Percentiles rank a stretch among this genome's conserved stretches.
Evolutionary conservation across 37 sponge, comb jelly and placozoan genomes (phyloP).

Genomic region (Hormiphora californensis): DNA sequence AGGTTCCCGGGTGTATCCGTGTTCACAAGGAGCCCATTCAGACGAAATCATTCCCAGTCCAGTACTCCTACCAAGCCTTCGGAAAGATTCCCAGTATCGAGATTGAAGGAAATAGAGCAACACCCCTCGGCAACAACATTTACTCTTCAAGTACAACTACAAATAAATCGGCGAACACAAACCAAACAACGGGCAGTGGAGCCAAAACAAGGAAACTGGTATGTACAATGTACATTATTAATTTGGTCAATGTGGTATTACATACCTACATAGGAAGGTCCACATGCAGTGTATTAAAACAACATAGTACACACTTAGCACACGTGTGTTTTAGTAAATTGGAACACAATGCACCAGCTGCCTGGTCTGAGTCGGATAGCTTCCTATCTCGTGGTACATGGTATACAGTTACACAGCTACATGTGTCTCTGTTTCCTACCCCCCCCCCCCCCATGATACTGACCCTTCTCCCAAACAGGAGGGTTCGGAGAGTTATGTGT

Average conservation of each 20-base stretch:
- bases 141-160: slow-evolving; percentile 26
- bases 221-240: background rate
- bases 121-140: background rate
- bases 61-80: slow-evolving; percentile 19
- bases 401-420: too few relatives aligned
- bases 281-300: too few relatives aligned
- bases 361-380: too few relatives aligned
- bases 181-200: background rate
- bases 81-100: slow-evolving; percentile 5
- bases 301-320: too few relatives aligned
- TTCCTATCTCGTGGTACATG: too few relatives aligned
- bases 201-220: background rate
- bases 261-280: too few relatives aligned
- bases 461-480: too few relatives aligned
- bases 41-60: background rate
- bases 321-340: too few relatives aligned
- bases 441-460: too few relatives aligned
- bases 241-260: too few relatives aligned
- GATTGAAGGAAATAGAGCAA: background rate
- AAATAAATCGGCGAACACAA: background rate
- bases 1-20: slow-evolving; percentile 24
- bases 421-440: too few relatives aligned
- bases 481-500: background rate
- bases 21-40: background rate
- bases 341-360: too few relatives aligned